Percentiles rank a stretch among this genome's conserved stretches.
These are phyloP conservation scores for Elgaria multicarinata DNA, from an alignment of 2,113 vertebrate genomes.

Conservation along the genomic window DNA sequence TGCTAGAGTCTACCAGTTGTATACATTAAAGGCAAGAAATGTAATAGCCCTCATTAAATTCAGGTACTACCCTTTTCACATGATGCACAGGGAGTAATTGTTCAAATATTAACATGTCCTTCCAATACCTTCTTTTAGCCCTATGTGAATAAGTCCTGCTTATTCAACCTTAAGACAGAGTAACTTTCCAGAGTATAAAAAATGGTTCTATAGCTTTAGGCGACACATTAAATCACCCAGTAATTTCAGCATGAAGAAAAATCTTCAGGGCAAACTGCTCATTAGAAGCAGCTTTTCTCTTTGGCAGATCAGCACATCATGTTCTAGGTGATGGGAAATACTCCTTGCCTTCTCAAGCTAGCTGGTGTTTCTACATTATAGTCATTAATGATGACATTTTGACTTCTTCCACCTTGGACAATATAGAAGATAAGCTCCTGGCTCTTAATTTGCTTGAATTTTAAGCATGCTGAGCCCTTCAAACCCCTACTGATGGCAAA, in stretches of 20 bases:
- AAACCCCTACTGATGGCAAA: neutral
- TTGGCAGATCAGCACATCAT: neutral
- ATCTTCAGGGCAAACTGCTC: conserved; percentile 16
- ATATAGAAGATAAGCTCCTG: neutral
- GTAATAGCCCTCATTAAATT: neutral
- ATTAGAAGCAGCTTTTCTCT: conserved; percentile 13
- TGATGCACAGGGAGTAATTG: neutral
- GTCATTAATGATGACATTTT: neutral
- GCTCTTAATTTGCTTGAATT: neutral
- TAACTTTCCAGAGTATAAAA: conserved; percentile 20
- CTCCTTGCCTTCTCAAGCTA: neutral
- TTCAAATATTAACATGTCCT: conserved; percentile 7
- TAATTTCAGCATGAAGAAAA: conserved; percentile 25
- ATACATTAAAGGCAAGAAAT: neutral
- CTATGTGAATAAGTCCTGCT: conserved; percentile 1
- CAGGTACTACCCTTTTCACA: neutral
- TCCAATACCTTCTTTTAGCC: conserved; percentile 4
- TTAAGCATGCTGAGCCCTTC: neutral
- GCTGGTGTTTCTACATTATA: neutral
- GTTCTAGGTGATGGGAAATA: conserved; percentile 22
- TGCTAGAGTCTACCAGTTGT: neutral
- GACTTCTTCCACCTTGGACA: neutral
- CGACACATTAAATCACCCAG: conserved; percentile 14
- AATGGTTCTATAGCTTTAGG: conserved; percentile 6
- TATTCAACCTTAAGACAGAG: neutral